Conservation (phyloP, 1,140 invertebrate species). For the Latrodectus geometricus region DNA sequence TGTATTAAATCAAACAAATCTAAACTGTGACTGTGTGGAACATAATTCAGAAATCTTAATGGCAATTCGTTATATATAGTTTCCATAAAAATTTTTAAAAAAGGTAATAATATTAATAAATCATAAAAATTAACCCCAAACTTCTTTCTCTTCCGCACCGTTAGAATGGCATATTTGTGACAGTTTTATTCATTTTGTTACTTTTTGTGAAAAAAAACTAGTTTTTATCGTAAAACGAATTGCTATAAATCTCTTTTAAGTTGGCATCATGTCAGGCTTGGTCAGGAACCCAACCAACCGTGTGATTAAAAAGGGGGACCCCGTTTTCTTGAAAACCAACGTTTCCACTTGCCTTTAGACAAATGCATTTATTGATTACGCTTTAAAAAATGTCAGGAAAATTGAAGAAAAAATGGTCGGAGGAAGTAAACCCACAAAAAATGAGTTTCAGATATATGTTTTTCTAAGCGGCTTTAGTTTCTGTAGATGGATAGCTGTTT, state of each 20-base stretch:
- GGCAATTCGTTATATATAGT: too few species aligned
- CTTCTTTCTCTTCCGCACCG: background rate
- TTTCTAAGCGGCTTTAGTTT: conserved; percentile 40
- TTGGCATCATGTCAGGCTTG: conserved; percentile 47
- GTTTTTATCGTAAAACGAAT: conserved; percentile 55
- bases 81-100: too few species aligned
- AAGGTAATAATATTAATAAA: conserved; percentile 19
- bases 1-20: too few species aligned
- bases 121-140: conserved; percentile 25
- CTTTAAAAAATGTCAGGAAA: background rate
- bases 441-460: conserved; percentile 25
- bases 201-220: background rate
- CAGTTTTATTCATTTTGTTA: background rate
- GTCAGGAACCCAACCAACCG: conserved; percentile 25
- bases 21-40: too few species aligned
- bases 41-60: too few species aligned
- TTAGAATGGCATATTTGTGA: background rate
- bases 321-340: conserved; percentile 41
- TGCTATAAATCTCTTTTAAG: conserved; percentile 54
- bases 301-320: conserved; percentile 47
- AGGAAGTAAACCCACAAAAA: conserved; percentile 12
- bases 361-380: conserved; percentile 41
- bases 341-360: conserved; percentile 22
- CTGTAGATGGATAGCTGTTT: background rate
- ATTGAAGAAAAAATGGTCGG: background rate